A percentile compares a stretch with the other conserved stretches of the same genome.
Conservation (phyloP, 2,888 invertebrate genomes). For the Eilema griseolum region DNA sequence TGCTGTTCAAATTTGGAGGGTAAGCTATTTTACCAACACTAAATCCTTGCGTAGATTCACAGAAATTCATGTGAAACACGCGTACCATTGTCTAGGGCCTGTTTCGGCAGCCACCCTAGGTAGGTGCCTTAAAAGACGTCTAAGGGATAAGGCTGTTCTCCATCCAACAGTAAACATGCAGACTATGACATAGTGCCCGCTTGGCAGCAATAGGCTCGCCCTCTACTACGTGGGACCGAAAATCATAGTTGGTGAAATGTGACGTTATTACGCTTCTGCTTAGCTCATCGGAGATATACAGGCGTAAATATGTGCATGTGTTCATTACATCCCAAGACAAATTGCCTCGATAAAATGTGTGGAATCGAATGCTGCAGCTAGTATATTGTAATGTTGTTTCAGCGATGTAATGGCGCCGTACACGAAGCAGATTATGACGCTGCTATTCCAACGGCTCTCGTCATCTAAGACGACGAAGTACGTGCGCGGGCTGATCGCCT, state of each 20-base stretch:
- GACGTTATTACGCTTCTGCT: too few relatives aligned
- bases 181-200: background rate
- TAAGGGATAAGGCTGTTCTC: too few relatives aligned
- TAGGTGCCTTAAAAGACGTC: too few relatives aligned
- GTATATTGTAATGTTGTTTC: constrained; percentile 34
- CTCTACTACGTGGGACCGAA: too few relatives aligned
- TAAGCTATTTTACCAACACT: constrained; percentile 77
- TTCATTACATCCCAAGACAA: too few relatives aligned
- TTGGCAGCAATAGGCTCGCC: background rate
- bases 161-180: too few relatives aligned
- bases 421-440: constrained; percentile 94
- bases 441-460: constrained; percentile 97
- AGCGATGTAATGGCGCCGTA: constrained; percentile 91
- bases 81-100: background rate
- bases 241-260: too few relatives aligned
- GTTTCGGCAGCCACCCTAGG: background rate
- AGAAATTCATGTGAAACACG: background rate
- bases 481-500: constrained; percentile 95
- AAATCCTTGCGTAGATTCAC: background rate
- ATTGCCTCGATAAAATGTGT: background rate
- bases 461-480: constrained; percentile 98
- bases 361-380: background rate
- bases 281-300: too few relatives aligned
- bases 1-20: constrained; percentile 94
- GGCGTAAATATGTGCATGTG: too few relatives aligned